Percentiles rank a stretch among this genome's conserved stretches.
phyloP scores from a whole-genome alignment of 2,888 invertebrate species.

The Acanthoscelides obtectus region DNA sequence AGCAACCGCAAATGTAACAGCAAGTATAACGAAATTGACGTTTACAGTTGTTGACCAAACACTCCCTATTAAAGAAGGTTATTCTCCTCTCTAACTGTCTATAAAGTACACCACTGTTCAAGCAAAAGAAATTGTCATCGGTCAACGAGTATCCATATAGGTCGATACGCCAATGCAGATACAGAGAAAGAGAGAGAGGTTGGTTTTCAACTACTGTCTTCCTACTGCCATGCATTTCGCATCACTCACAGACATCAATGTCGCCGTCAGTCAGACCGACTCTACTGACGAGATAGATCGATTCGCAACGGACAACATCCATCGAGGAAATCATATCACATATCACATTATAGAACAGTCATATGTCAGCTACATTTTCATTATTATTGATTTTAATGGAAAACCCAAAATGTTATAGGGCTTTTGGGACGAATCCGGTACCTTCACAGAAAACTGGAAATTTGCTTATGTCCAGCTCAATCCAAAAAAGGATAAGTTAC shows the following conservation, averaged over 20 bases:
- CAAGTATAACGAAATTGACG: too few relatives aligned
- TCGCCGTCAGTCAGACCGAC: neutral
- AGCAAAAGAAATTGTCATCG: neutral
- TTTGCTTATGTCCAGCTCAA: too few relatives aligned
- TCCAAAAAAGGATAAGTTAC: too few relatives aligned
- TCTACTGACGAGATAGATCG: neutral
- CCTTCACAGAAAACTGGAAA: too few relatives aligned
- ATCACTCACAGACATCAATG: neutral
- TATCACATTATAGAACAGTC: neutral
- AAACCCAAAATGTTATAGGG: too few relatives aligned
- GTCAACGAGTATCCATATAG: neutral
- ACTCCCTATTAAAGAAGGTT: too few relatives aligned
- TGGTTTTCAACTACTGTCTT: neutral
- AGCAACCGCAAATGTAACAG: too few relatives aligned
- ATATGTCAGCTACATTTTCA: too few relatives aligned
- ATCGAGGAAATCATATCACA: neutral
- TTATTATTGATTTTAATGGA: too few relatives aligned
- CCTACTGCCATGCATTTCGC: neutral
- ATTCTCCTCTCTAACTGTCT: neutral
- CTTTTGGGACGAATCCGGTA: too few relatives aligned
- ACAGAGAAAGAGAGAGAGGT: neutral
- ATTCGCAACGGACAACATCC: neutral
- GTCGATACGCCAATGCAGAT: neutral
- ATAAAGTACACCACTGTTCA: neutral
- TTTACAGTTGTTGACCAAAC: too few relatives aligned